Conservation (phyloP, 2,888 invertebrate genomes). For the Coecobrya sp. region DNA sequence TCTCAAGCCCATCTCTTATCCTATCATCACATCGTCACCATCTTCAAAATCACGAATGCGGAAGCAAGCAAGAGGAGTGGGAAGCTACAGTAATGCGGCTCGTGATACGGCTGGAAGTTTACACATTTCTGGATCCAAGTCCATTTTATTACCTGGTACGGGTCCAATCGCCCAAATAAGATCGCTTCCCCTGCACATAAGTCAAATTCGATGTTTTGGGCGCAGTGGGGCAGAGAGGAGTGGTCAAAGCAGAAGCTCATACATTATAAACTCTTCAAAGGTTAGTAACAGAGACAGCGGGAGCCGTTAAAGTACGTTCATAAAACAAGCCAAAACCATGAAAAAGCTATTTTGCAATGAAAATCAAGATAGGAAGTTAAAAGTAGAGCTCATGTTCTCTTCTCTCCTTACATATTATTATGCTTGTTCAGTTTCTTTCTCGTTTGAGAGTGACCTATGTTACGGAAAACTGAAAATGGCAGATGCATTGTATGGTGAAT, state of each 20-base stretch:
- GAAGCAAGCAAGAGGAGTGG: constrained; percentile 53
- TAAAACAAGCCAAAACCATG: constrained; percentile 3
- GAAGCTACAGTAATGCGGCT: constrained; percentile 36
- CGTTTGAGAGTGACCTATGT: neutral
- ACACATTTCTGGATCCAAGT: constrained; percentile 12
- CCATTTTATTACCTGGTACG: constrained; percentile 63
- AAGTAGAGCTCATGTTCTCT: neutral
- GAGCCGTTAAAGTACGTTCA: constrained; percentile 9
- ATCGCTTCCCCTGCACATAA: constrained; percentile 82
- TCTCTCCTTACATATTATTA: neutral
- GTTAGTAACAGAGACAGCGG: constrained; percentile 70
- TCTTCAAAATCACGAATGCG: constrained; percentile 72
- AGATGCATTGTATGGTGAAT: constrained; percentile 53
- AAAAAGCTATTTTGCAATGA: constrained; percentile 48
- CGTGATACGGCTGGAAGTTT: constrained; percentile 6
- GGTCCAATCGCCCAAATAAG: constrained; percentile 84
- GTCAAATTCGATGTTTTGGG: constrained; percentile 78
- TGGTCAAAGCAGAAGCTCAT: constrained; percentile 72
- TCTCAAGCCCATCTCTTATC: constrained; percentile 69
- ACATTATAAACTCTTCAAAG: constrained; percentile 83
- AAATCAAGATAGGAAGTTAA: constrained; percentile 9
- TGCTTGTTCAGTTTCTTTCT: constrained; percentile 19
- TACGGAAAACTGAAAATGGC: constrained; percentile 62
- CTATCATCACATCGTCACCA: constrained; percentile 45
- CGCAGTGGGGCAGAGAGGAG: constrained; percentile 31